Percentiles rank a stretch among this genome's conserved stretches.
These are phyloP conservation scores for Epistrophella euchroma DNA, from an alignment of 2,888 invertebrate species.

Conservation along the genomic window DNA sequence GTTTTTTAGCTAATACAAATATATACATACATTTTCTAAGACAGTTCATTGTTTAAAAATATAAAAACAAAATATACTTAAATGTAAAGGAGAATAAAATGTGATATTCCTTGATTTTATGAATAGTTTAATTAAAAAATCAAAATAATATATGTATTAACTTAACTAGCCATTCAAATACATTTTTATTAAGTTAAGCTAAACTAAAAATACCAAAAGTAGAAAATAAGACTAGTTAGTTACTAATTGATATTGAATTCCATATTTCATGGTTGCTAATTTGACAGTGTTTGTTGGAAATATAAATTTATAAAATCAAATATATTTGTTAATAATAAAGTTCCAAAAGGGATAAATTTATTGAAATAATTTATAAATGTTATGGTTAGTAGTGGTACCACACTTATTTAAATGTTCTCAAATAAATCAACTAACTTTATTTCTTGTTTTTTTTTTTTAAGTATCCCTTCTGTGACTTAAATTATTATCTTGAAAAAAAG, in stretches of 20 bases:
- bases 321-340: background rate
- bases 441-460: background rate
- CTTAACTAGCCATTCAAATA: constrained; percentile 18
- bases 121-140: background rate
- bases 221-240: constrained; percentile 5
- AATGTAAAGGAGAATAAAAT: constrained; percentile 15
- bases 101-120: constrained; percentile 24
- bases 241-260: background rate
- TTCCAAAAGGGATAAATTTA: constrained; percentile 21
- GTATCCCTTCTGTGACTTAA: constrained; percentile 77
- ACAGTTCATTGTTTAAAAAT: background rate
- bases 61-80: background rate
- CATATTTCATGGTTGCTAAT: background rate
- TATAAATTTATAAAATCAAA: background rate
- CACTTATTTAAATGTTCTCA: background rate
- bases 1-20: background rate
- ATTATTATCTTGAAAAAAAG: constrained; percentile 6
- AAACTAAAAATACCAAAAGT: background rate
- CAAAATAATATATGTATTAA: background rate
- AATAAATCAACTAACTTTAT: background rate
- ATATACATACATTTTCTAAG: background rate
- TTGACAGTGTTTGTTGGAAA: background rate
- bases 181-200: background rate
- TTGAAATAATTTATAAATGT: background rate
- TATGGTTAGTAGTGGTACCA: background rate